These are phyloP conservation scores for Vidua chalybeata DNA, from an alignment of 2,113 vertebrate species.

Conservation along the genomic window DNA sequence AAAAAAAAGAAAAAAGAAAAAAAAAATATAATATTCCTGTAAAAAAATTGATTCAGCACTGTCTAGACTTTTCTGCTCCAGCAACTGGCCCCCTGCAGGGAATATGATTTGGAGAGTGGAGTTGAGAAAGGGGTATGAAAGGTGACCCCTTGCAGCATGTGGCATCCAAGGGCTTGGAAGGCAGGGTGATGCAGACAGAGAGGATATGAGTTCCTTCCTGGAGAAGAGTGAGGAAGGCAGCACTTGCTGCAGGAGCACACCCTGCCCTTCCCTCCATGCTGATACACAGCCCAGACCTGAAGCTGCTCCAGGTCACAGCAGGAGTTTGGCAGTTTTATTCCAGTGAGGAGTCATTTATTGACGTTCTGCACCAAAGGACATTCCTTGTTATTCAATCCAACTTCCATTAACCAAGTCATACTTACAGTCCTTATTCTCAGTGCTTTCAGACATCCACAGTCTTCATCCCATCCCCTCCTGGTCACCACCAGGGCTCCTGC, in stretches of 20 bases:
- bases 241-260: neutral
- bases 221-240: neutral
- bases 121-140: neutral
- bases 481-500: neutral
- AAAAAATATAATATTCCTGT: neutral
- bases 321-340: neutral
- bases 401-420: neutral
- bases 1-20: neutral
- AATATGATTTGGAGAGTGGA: neutral
- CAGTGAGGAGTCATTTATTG: neutral
- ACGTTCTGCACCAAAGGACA: neutral
- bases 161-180: neutral
- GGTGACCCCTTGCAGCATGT: neutral
- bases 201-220: neutral
- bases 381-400: constrained; percentile 2
- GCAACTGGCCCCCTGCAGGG: neutral
- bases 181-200: neutral
- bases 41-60: neutral
- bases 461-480: neutral
- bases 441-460: neutral
- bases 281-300: neutral
- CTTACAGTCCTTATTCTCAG: neutral
- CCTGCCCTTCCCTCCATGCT: neutral
- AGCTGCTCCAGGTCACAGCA: neutral
- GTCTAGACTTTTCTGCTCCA: neutral